Conservation (phyloP, 2,888 invertebrate genomes). For the Pyralis farinalis region DNA sequence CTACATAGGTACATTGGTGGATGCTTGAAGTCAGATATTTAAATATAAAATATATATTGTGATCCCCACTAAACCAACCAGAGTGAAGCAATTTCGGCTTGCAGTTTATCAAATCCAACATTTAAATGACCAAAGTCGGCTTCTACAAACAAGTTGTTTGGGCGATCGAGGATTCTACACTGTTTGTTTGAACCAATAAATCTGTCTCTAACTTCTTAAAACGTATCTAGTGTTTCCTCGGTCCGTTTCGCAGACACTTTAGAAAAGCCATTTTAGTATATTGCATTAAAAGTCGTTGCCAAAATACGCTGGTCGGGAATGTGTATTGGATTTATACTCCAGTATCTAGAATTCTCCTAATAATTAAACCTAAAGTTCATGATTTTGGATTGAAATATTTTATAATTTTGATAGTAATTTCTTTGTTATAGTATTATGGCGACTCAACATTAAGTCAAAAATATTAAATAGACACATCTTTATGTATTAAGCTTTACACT, state of each 20-base stretch:
- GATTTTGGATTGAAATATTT: too few species aligned
- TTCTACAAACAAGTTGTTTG: slow-evolving; percentile 64
- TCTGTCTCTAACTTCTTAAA: slow-evolving; percentile 75
- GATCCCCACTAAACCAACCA: not conserved
- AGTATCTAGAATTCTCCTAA: too few species aligned
- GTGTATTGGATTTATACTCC: too few species aligned
- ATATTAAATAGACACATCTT: too few species aligned
- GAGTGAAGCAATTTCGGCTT: slow-evolving; percentile 45
- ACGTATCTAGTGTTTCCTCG: slow-evolving; percentile 63
- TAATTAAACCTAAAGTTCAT: too few species aligned
- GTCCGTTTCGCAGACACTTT: slow-evolving; percentile 52
- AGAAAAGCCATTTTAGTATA: slow-evolving; percentile 73
- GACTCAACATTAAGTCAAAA: too few species aligned
- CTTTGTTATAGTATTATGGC: too few species aligned
- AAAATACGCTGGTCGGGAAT: slow-evolving; percentile 27
- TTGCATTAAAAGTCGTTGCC: slow-evolving; percentile 71
- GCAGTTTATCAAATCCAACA: slow-evolving; percentile 70
- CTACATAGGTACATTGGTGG: too few species aligned
- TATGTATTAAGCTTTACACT: too few species aligned
- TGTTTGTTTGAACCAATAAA: slow-evolving; percentile 69
- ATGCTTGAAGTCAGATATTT: too few species aligned
- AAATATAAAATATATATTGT: too few species aligned
- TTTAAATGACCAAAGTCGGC: slow-evolving; percentile 73
- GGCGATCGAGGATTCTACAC: slow-evolving; percentile 51
- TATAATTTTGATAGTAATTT: too few species aligned